These are phyloP conservation scores for Ciconia boyciana DNA, from an alignment of 2,113 vertebrate genomes.

Conservation along the genomic window DNA sequence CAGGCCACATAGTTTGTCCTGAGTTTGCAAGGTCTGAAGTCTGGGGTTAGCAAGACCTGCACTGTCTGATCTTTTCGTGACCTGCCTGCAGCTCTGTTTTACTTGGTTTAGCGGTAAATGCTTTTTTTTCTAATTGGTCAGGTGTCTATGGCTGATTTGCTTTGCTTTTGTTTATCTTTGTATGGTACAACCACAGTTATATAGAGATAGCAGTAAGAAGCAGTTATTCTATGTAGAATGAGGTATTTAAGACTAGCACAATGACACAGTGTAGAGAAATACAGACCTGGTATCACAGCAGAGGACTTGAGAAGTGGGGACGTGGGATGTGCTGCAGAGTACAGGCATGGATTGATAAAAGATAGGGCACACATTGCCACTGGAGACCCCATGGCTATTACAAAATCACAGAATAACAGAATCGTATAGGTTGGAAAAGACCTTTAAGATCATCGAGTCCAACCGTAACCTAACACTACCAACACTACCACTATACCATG, in stretches of 20 bases:
- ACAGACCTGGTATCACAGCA: neutral
- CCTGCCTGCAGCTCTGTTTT: neutral
- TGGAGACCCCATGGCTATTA: neutral
- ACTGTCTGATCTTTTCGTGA: neutral
- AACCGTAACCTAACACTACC: too few relatives aligned
- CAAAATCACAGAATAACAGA: too few relatives aligned
- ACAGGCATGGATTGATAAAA: too few relatives aligned
- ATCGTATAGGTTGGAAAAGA: too few relatives aligned
- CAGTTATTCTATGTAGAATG: neutral
- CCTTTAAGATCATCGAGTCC: too few relatives aligned
- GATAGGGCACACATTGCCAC: fast-evolving
- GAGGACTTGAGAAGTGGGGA: neutral
- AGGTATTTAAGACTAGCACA: neutral
- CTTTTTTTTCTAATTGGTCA: neutral
- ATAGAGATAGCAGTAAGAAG: neutral
- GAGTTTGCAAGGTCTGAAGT: neutral
- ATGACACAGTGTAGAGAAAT: neutral
- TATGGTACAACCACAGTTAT: neutral
- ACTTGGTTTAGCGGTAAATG: neutral
- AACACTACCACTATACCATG: too few relatives aligned
- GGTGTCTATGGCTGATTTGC: neutral
- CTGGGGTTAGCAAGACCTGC: neutral
- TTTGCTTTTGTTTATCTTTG: neutral
- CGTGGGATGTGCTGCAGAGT: neutral
- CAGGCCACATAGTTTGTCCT: neutral